These are phyloP conservation scores for Actinemys pallida DNA, from an alignment of 2,113 vertebrate genomes.

Conservation along the genomic window DNA sequence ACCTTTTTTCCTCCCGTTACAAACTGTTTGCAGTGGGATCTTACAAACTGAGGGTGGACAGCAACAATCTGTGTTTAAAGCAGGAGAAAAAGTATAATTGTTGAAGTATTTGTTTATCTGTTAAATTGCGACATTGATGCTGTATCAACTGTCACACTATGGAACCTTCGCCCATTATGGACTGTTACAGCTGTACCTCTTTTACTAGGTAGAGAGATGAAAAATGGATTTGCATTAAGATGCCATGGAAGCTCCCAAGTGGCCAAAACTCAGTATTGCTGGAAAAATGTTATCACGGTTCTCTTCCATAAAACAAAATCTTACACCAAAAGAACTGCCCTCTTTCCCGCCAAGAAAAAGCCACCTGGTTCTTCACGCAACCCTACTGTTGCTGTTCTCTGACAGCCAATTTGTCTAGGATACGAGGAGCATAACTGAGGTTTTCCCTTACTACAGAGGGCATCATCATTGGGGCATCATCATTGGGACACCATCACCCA, in stretches of 20 bases:
- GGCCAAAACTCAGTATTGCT: background rate
- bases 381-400: background rate
- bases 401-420: background rate
- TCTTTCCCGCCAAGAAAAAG: background rate
- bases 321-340: accelerated
- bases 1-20: constrained; percentile 98
- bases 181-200: background rate
- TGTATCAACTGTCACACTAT: background rate
- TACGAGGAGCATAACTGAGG: background rate
- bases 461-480: background rate
- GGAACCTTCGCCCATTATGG: background rate
- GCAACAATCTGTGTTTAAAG: constrained; percentile 83
- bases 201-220: background rate
- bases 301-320: background rate
- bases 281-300: background rate
- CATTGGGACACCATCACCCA: background rate
- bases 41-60: constrained; percentile 93
- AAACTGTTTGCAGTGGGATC: constrained; percentile 96
- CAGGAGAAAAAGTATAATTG: background rate
- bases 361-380: accelerated
- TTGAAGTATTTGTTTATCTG: background rate
- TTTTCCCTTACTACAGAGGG: background rate
- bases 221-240: background rate
- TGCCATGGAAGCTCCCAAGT: background rate
- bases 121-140: background rate